Evolutionary conservation across 2,797 vertebrate genomes (phyloP), one percentile per base, ranked within the genome.

Genomic region (Peromyscus eremicus): DNA sequence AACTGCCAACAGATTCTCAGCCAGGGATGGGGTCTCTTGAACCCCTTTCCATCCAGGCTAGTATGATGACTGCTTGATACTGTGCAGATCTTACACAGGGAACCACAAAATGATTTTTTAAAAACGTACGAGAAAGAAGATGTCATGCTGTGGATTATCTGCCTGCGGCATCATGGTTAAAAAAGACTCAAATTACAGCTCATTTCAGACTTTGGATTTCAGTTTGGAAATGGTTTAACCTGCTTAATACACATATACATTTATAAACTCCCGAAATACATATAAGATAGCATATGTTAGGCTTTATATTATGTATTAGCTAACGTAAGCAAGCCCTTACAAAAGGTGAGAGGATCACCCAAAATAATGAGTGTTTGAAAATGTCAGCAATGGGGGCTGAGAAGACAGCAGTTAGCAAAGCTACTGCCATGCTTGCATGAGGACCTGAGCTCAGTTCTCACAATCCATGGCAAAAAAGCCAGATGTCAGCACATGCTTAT

Each of bases 281-380:
- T 40, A 37, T 43, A 34, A 49, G 49, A 16, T 27, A 37, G 27
- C 49, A 16, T 37, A 37, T 17, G 34, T 79, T 57, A 57, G 34
- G 29, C 21, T 43, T 37, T 93, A 85, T 23, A 43, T 46, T 55
- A 43, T 17, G 19, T 13, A 25, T 68, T 17, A 29, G 21, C 19
- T 84, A n/a, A 40, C 2, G 21, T n/a, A 77, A 23, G 12, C 3
- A 9, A 66, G 14, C 46, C 68, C 62, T 95, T 64, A 79, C 25
- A 89, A 93, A 96, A 96, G 70, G 11, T 62, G 40, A 84, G 3
- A 70, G 40, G 37, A 52, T 62, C n/a, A 89, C 17, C 46, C 64
- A 49, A 34, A 23, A 34, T 6, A 16, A 10, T 11, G 12, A 40
- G 34, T 55, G 90, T 55, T 4, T 37, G 13, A 77, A 89, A 91